These are phyloP conservation scores for Willowsia nigromaculata DNA, from an alignment of 2,888 invertebrate genomes.

Conservation along the genomic window DNA sequence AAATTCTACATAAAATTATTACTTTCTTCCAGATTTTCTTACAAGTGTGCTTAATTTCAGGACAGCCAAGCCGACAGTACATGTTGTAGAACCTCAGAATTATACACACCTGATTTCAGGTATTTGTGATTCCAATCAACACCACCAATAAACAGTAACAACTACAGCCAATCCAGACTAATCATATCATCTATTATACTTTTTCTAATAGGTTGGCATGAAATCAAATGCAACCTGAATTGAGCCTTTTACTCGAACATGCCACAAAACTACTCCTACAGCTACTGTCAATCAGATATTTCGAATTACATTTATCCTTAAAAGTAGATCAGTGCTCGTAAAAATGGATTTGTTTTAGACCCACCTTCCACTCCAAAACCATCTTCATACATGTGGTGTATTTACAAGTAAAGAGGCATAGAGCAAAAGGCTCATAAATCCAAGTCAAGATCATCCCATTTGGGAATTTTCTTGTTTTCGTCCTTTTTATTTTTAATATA, in stretches of 20 bases:
- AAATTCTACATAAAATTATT: too few species aligned
- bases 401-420: background rate
- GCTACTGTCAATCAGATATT: constrained; percentile 70
- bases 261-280: constrained; percentile 47
- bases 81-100: too few species aligned
- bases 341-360: constrained; percentile 61
- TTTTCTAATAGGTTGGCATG: too few species aligned
- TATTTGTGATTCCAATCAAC: too few species aligned
- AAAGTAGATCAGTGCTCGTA: constrained; percentile 54
- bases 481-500: constrained; percentile 41
- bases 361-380: constrained; percentile 38
- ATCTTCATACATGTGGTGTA: background rate
- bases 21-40: too few species aligned
- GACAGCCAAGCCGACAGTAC: too few species aligned
- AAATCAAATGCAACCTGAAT: constrained; percentile 60
- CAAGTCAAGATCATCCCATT: constrained; percentile 63
- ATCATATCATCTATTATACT: too few species aligned
- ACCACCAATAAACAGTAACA: too few species aligned
- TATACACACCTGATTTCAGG: too few species aligned
- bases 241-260: background rate
- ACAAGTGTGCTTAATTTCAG: too few species aligned
- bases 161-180: too few species aligned
- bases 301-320: constrained; percentile 69
- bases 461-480: constrained; percentile 51
- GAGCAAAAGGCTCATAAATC: constrained; percentile 35